Evolutionary conservation across 2,888 invertebrate species (phyloP).

Genomic region (Cosmopolites sordidus): DNA sequence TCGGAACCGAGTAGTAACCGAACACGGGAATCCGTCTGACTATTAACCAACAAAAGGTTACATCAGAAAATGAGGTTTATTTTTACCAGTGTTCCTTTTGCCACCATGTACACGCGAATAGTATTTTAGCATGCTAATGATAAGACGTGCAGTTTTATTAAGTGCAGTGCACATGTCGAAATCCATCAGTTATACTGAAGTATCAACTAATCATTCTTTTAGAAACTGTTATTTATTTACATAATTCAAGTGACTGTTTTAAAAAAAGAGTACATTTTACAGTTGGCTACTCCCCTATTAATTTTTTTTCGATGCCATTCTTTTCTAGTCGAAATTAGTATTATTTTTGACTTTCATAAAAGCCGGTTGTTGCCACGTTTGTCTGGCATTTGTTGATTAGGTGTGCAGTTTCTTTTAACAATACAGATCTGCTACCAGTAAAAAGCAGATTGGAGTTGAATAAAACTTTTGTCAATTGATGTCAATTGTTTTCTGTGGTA

Average conservation of each 20-base stretch:
- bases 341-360: background rate
- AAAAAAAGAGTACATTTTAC: no score
- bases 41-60: background rate
- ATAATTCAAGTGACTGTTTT: no score
- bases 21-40: no score
- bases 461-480: constrained; percentile 1
- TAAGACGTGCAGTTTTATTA: background rate
- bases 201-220: no score
- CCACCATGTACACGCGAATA: background rate
- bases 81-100: background rate
- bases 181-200: no score
- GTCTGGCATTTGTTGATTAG: no score
- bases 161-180: background rate
- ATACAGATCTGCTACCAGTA: background rate
- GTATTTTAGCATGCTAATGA: background rate
- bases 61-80: constrained; percentile 1
- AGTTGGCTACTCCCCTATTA: background rate
- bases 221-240: no score
- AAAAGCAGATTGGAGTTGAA: background rate
- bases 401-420: no score
- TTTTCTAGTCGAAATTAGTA: background rate
- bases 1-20: background rate
- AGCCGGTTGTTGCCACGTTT: no score
- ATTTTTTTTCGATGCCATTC: background rate
- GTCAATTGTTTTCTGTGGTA: constrained; percentile 18